phyloP scores from a whole-genome alignment of 2,797 vertebrate genomes.

The Hoplostethus atlanticus region DNA sequence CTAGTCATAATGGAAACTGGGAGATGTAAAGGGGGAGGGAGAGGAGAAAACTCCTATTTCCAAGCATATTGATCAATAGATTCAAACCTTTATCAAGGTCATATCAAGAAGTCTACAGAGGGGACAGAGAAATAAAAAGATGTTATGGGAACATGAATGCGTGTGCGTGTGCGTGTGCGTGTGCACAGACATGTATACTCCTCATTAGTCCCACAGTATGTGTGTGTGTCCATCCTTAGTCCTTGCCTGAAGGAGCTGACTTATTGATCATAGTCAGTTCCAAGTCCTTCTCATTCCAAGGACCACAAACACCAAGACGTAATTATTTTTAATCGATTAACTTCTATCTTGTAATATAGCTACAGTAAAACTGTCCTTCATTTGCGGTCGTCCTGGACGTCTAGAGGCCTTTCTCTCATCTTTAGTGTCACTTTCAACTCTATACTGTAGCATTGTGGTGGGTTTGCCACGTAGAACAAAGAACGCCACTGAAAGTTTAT shows the following conservation, averaged over 20 bases:
- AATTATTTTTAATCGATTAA: conserved; percentile 72
- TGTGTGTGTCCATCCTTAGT: conserved; percentile 28
- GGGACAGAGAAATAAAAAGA: conserved; percentile 46
- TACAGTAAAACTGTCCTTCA: conserved; percentile 65
- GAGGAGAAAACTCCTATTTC: not conserved
- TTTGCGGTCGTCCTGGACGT: conserved; percentile 17
- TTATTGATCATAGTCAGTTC: conserved; percentile 66
- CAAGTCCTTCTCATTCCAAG: conserved; percentile 35
- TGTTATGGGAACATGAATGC: conserved; percentile 49
- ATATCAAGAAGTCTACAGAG: conserved; percentile 1
- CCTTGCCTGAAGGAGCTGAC: conserved; percentile 69
- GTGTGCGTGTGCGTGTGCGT: conserved; percentile 16
- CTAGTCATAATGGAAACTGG: conserved; percentile 5
- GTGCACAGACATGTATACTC: conserved; percentile 9
- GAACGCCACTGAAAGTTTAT: no score
- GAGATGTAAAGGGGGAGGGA: conserved; percentile 8
- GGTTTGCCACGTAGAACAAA: no score
- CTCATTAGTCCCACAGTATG: not conserved
- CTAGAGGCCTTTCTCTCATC: not conserved
- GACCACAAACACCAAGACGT: conserved; percentile 40
- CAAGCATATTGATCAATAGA: conserved; percentile 27
- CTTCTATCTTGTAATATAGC: conserved; percentile 32
- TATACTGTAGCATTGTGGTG: no score
- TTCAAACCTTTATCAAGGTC: conserved; percentile 42
- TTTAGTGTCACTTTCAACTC: conserved; percentile 6